A percentile compares a stretch with the other conserved stretches of the same genome.
phyloP scores from a whole-genome alignment of 2,797 vertebrate genomes.

The Phalloptychus januarius region DNA sequence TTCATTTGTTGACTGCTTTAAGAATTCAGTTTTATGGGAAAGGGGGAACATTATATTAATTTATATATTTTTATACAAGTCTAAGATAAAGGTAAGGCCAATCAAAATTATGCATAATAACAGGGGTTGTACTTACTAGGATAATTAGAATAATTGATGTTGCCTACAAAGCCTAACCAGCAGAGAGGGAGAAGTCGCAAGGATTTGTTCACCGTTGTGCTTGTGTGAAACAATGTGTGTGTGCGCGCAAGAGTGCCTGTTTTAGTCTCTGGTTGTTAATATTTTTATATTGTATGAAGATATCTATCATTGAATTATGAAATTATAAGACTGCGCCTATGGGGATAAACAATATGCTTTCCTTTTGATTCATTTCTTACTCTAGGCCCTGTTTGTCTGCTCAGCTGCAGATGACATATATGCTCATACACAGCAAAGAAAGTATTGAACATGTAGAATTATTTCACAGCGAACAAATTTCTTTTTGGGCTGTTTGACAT shows the following conservation, averaged over 20 bases:
- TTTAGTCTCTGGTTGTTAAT: conserved; percentile 3
- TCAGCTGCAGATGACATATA: not conserved
- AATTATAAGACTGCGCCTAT: conserved; percentile 6
- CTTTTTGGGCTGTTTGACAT: not conserved
- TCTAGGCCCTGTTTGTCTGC: not conserved
- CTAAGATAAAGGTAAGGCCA: not conserved
- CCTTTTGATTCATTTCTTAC: not conserved
- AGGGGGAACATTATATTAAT: not conserved
- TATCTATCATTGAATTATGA: conserved; percentile 30
- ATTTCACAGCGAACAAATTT: not conserved
- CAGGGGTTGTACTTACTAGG: not conserved
- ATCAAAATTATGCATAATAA: not conserved
- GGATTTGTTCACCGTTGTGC: conserved; percentile 21
- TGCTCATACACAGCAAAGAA: not conserved
- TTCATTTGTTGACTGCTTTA: not conserved
- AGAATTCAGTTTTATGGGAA: not conserved
- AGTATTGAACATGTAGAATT: not conserved
- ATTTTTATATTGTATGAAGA: conserved; percentile 32
- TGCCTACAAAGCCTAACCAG: conserved; percentile 31
- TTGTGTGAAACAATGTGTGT: conserved; percentile 17
- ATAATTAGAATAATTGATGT: conserved; percentile 22
- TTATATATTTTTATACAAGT: not conserved
- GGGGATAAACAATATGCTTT: not conserved
- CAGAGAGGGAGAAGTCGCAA: conserved; percentile 39
- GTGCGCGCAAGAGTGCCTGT: conserved; percentile 11